Percentiles rank a stretch among this genome's conserved stretches.
Conservation (phyloP, 35 echinoderm and acorn worm species). For the Acanthaster planci region DNA sequence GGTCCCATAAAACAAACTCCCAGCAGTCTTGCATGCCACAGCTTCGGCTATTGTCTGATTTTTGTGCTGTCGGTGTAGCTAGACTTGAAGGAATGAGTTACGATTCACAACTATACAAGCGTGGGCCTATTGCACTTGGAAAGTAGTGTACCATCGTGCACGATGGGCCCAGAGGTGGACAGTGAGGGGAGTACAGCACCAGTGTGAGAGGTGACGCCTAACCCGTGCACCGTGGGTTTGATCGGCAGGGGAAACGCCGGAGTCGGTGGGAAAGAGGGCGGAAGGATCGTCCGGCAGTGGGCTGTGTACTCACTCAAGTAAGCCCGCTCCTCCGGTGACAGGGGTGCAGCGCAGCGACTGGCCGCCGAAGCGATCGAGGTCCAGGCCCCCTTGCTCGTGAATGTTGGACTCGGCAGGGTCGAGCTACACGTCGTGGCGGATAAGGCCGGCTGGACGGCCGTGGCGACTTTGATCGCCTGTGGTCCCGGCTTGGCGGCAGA, state of each 20-base stretch:
- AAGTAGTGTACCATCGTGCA: neutral
- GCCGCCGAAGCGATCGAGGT: neutral
- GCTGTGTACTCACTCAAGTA: slow-evolving; percentile 40
- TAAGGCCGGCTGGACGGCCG: slow-evolving; percentile 3
- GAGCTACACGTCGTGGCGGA: neutral
- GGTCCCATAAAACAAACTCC: no score
- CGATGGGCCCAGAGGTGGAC: slow-evolving; percentile 9
- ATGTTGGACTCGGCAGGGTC: slow-evolving; percentile 21
- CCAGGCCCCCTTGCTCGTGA: slow-evolving; percentile 29
- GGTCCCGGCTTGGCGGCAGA: slow-evolving; percentile 52
- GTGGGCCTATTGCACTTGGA: slow-evolving; percentile 24
- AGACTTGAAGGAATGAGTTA: neutral
- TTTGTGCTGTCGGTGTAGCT: no score
- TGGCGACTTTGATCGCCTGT: slow-evolving; percentile 7
- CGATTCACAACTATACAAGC: neutral
- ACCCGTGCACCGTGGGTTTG: slow-evolving; percentile 55
- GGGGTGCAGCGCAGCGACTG: slow-evolving; percentile 26
- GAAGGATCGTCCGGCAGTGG: slow-evolving; percentile 31
- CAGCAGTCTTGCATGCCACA: no score
- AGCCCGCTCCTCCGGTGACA: slow-evolving; percentile 30
- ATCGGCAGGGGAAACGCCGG: slow-evolving; percentile 79
- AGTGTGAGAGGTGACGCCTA: slow-evolving; percentile 9
- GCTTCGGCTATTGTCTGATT: no score
- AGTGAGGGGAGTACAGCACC: slow-evolving; percentile 17
- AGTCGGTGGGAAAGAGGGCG: slow-evolving; percentile 33